Evolutionary conservation across 2,888 invertebrate species (phyloP).

Genomic region (Andricus curvator): DNA sequence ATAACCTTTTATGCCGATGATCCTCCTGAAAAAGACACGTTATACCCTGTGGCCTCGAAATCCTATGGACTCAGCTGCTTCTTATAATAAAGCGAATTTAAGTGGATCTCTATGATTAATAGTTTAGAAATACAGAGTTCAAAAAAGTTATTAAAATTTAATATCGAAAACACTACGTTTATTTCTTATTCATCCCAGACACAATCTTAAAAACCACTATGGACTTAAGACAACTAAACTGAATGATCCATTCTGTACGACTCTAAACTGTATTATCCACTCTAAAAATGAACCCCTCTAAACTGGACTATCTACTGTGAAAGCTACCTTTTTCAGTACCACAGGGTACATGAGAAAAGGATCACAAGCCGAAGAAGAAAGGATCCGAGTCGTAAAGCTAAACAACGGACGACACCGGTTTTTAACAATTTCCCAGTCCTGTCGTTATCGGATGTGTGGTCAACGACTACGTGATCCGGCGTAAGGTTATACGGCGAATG

Average conservation of each 20-base stretch:
- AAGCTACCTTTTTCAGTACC: no score
- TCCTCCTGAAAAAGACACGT: background rate
- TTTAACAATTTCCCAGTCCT: conserved; percentile 72
- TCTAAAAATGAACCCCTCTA: background rate
- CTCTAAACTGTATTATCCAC: background rate
- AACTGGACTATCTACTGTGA: background rate
- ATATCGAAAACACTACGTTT: no score
- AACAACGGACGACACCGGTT: conserved; percentile 47
- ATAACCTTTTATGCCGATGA: conserved; percentile 26
- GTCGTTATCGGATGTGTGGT: conserved; percentile 75
- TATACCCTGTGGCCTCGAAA: background rate
- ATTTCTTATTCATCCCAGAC: no score
- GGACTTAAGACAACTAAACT: background rate
- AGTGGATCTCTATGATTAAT: background rate
- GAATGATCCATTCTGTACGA: background rate
- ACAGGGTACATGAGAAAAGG: conserved; percentile 1
- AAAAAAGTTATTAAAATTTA: no score
- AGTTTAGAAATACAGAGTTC: background rate
- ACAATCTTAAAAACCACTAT: background rate
- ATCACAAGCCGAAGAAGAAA: background rate
- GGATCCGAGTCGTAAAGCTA: conserved; percentile 23
- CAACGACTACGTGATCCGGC: conserved; percentile 63
- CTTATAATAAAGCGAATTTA: background rate
- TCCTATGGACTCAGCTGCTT: background rate
- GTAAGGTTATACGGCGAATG: conserved; percentile 60